A percentile compares a stretch with the other conserved stretches of the same genome.
phyloP scores from a whole-genome alignment of 1,140 invertebrate genomes.

The Cotesia glomerata region DNA sequence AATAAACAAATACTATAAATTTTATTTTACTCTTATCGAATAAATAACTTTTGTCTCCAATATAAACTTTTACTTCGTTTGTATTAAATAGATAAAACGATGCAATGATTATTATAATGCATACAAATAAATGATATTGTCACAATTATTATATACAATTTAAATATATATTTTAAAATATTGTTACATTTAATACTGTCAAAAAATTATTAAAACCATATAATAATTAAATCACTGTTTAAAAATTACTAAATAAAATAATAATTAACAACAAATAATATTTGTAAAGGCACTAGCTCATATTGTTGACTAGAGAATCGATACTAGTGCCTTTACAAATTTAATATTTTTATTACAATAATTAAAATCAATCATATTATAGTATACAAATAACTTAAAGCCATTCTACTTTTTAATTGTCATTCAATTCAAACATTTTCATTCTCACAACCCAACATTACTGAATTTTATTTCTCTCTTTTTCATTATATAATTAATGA shows the following conservation, averaged over 20 bases:
- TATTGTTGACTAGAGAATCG: slow-evolving; percentile 44
- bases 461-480: not conserved
- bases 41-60: too few relatives aligned
- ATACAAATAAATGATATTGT: slow-evolving; percentile 43
- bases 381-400: not conserved
- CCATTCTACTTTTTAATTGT: too few relatives aligned
- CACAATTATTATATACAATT: slow-evolving; percentile 43
- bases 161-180: slow-evolving; percentile 36
- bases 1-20: too few relatives aligned
- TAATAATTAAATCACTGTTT: slow-evolving; percentile 7
- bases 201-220: slow-evolving; percentile 15
- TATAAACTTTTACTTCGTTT: not conserved
- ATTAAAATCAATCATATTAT: not conserved
- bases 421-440: not conserved
- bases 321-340: slow-evolving; percentile 28
- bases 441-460: not conserved
- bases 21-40: too few relatives aligned
- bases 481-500: not conserved
- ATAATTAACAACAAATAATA: slow-evolving; percentile 15
- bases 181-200: slow-evolving; percentile 49
- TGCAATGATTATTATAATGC: slow-evolving; percentile 2
- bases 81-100: not conserved
- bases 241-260: slow-evolving; percentile 30
- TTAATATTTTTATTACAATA: slow-evolving; percentile 5
- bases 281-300: slow-evolving; percentile 30